Evolutionary conservation across 2,113 vertebrate species (phyloP).

Genomic region (Muntiacus muntjak): DNA sequence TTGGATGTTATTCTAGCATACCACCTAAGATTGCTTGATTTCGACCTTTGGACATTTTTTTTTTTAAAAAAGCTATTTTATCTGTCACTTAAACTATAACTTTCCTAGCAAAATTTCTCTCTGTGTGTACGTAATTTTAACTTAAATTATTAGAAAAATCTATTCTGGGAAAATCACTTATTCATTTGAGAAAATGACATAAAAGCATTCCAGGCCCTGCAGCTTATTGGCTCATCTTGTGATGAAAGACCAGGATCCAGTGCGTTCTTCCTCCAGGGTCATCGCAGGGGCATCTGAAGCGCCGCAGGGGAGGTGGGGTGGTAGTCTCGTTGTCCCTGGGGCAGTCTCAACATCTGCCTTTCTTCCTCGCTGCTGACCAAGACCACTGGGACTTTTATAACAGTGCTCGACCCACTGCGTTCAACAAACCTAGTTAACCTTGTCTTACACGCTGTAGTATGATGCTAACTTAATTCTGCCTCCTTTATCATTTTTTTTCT

Average conservation of each 20-base stretch:
- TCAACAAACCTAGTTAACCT: neutral
- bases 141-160: neutral
- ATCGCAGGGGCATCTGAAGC: neutral
- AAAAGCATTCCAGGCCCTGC: neutral
- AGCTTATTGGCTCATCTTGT: neutral
- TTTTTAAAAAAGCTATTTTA: neutral
- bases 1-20: neutral
- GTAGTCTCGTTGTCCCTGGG: neutral
- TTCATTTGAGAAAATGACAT: neutral
- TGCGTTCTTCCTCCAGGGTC: neutral
- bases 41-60: neutral
- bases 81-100: neutral
- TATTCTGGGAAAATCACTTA: neutral
- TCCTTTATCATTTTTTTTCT: neutral
- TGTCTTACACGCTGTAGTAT: neutral
- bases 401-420: rapidly evolving
- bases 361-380: neutral
- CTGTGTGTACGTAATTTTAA: neutral
- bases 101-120: neutral
- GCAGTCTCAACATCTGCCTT: neutral
- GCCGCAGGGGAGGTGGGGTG: neutral
- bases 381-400: neutral
- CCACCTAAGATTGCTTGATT: neutral
- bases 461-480: neutral
- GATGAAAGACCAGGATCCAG: neutral